Conservation (phyloP, 2,113 vertebrate species). For the Excalfactoria chinensis region DNA sequence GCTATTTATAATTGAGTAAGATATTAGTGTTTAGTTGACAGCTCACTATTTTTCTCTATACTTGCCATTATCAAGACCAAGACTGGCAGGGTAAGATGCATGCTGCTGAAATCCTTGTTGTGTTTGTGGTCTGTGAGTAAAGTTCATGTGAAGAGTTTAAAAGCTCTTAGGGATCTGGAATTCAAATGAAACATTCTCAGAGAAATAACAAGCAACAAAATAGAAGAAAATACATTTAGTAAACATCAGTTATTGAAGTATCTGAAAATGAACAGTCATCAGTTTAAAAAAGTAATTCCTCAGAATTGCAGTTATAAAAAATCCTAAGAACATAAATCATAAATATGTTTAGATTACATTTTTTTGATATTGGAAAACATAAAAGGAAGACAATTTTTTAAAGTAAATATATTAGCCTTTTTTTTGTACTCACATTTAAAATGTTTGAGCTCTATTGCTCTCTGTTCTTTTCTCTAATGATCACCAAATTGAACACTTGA, state of each 20-base stretch:
- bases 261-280: not conserved
- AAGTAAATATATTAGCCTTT: not conserved
- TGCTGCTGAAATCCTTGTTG: not conserved
- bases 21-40: not conserved
- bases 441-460: not conserved
- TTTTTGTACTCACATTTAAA: not conserved
- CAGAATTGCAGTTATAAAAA: not conserved
- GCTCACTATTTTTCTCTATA: not conserved
- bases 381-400: not conserved
- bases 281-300: not conserved
- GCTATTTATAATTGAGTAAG: not conserved
- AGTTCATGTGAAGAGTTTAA: not conserved
- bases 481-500: not conserved
- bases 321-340: not conserved
- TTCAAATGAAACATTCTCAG: not conserved
- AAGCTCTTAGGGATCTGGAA: not conserved
- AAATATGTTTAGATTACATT: not conserved
- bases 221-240: not conserved
- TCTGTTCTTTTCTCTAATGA: not conserved
- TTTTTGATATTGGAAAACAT: not conserved
- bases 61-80: not conserved
- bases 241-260: fast-evolving
- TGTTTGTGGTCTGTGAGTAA: not conserved
- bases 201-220: not conserved
- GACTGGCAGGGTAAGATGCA: not conserved